Evolutionary conservation across 2,888 invertebrate genomes (phyloP).

Genomic region (Eristalis tenax): DNA sequence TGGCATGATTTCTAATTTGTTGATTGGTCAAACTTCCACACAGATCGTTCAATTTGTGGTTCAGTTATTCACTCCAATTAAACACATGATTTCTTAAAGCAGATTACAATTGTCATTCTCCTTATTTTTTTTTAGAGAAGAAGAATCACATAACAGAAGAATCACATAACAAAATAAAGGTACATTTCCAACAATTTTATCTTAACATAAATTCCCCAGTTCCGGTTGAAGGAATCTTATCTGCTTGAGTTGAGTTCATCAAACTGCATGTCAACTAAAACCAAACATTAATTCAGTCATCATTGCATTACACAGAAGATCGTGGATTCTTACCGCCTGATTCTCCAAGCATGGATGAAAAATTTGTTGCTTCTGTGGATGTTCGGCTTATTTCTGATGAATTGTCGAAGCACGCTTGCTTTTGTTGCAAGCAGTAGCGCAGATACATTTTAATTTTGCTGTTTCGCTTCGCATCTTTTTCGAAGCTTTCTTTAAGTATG

Average conservation of each 20-base stretch:
- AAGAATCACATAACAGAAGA: too few relatives aligned
- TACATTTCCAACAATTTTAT: not conserved
- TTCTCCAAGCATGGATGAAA: conserved; percentile 32
- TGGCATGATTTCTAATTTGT: too few relatives aligned
- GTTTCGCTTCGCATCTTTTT: conserved; percentile 31
- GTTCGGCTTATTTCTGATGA: not conserved
- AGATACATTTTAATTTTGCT: conserved; percentile 48
- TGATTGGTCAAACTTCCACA: too few relatives aligned
- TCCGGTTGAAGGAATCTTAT: not conserved
- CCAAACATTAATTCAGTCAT: not conserved
- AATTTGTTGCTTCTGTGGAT: conserved; percentile 15
- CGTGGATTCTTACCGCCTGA: conserved; percentile 56
- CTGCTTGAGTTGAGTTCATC: conserved; percentile 27
- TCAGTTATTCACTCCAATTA: too few relatives aligned
- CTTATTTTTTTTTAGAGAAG: too few relatives aligned
- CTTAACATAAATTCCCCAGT: not conserved
- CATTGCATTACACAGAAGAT: not conserved
- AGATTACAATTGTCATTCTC: too few relatives aligned
- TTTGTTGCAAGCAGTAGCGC: not conserved
- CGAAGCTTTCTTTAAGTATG: not conserved
- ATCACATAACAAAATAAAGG: too few relatives aligned
- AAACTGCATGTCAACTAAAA: conserved; percentile 51
- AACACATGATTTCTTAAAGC: too few relatives aligned
- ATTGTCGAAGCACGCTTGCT: not conserved
- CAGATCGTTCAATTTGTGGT: too few relatives aligned